Conservation (phyloP, 2,113 vertebrate genomes). For the Elaphurus davidianus region DNA sequence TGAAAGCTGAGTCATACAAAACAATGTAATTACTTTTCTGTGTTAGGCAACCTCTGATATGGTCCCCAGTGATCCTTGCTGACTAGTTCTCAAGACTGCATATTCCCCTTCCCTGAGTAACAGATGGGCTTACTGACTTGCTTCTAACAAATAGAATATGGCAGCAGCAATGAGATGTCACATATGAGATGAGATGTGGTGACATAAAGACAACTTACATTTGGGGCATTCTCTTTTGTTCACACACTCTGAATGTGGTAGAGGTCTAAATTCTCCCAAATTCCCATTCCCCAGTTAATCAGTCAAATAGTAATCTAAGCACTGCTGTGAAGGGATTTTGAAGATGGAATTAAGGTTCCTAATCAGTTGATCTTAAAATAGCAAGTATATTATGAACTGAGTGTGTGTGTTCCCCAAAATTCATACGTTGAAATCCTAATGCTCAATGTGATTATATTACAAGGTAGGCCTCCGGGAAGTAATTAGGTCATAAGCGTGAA, state of each 20-base stretch:
- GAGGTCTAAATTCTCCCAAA: background rate
- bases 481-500: background rate
- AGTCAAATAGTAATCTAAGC: background rate
- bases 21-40: background rate
- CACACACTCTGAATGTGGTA: background rate
- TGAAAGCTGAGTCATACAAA: background rate
- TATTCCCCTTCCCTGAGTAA: background rate
- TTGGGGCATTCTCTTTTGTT: background rate
- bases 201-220: background rate
- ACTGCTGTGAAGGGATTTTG: background rate
- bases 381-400: background rate
- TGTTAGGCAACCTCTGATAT: background rate
- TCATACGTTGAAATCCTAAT: background rate
- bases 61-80: background rate
- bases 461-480: background rate
- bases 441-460: background rate
- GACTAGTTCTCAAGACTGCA: background rate
- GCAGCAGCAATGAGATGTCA: background rate
- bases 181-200: background rate
- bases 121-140: background rate
- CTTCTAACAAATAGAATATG: background rate
- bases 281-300: background rate
- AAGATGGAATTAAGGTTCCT: background rate
- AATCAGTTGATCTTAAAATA: background rate
- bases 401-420: background rate